Evolutionary conservation across 2,888 invertebrate species (phyloP).

Genomic region (Priocnemis perturbator): DNA sequence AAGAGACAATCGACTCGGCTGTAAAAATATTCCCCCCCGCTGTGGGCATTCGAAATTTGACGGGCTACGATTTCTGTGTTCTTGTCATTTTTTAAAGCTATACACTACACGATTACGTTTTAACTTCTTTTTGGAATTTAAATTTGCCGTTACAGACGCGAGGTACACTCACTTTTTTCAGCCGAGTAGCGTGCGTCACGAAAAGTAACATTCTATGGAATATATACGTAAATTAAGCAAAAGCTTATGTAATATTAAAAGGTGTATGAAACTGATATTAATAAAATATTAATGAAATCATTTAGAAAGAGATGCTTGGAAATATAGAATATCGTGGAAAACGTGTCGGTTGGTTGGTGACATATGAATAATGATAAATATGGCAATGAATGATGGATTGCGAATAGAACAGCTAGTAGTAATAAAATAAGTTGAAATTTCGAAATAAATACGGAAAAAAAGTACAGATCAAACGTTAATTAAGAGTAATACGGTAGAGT

Average conservation of each 20-base stretch:
- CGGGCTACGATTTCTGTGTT: not conserved
- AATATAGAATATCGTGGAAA: slow-evolving; percentile 55
- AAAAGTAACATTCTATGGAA: slow-evolving; percentile 63
- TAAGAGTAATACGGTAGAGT: slow-evolving; percentile 38
- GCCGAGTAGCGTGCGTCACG: slow-evolving; percentile 49
- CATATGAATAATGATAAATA: slow-evolving; percentile 48
- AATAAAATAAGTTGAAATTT: slow-evolving; percentile 62
- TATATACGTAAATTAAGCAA: slow-evolving; percentile 66
- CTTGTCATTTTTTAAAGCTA: too few relatives aligned
- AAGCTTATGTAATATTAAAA: slow-evolving; percentile 65
- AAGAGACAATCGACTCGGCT: slow-evolving; percentile 54
- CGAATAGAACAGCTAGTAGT: slow-evolving; percentile 60
- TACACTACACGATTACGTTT: too few relatives aligned
- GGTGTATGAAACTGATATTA: slow-evolving; percentile 63
- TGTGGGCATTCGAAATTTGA: too few relatives aligned
- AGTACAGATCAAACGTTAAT: slow-evolving; percentile 47
- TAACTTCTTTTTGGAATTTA: not conserved
- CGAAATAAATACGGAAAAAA: slow-evolving; percentile 41
- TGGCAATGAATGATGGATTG: slow-evolving; percentile 53
- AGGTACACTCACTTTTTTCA: not conserved
- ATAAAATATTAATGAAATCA: slow-evolving; percentile 68
- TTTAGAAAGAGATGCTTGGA: slow-evolving; percentile 67
- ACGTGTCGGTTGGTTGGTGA: slow-evolving; percentile 28
- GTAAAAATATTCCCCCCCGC: slow-evolving; percentile 4
- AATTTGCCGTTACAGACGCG: not conserved